These are phyloP conservation scores for Rallus limicola DNA, from an alignment of 2,113 vertebrate genomes.

Conservation along the genomic window DNA sequence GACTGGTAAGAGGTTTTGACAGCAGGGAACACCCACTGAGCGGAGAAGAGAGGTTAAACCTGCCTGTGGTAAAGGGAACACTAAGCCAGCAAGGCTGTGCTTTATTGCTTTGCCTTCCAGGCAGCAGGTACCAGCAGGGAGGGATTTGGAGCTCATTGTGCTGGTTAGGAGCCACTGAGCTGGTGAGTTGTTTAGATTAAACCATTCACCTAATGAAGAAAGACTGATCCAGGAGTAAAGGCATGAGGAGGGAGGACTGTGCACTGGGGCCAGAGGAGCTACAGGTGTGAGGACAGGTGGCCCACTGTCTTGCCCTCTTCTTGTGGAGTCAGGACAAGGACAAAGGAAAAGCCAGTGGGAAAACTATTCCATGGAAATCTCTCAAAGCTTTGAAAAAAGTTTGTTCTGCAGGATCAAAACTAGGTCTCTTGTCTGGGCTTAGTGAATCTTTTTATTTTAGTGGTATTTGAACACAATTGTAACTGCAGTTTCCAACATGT, in stretches of 20 bases:
- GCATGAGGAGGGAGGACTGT: background rate
- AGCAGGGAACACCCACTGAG: background rate
- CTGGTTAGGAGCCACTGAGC: background rate
- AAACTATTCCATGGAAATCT: background rate
- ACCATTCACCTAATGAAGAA: background rate
- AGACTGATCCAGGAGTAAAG: background rate
- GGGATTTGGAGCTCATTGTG: background rate
- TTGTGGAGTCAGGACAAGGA: background rate
- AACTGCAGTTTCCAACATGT: background rate
- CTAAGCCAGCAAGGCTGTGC: accelerated
- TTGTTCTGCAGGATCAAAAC: background rate
- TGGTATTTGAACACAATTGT: background rate
- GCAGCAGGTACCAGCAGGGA: background rate
- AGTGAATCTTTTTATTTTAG: background rate
- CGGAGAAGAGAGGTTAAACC: background rate
- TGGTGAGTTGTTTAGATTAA: background rate
- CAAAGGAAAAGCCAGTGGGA: background rate
- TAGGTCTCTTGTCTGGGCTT: background rate
- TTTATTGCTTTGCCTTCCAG: background rate
- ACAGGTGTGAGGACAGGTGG: accelerated
- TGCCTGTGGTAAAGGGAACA: background rate
- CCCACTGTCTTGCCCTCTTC: background rate
- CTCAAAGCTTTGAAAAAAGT: background rate
- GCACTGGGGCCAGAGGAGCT: background rate
- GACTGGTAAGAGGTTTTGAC: background rate